A percentile compares a stretch with the other conserved stretches of the same genome.
Evolutionary conservation across 1,140 invertebrate species (phyloP).

Genomic region (Leptinotarsa undecemlineata): DNA sequence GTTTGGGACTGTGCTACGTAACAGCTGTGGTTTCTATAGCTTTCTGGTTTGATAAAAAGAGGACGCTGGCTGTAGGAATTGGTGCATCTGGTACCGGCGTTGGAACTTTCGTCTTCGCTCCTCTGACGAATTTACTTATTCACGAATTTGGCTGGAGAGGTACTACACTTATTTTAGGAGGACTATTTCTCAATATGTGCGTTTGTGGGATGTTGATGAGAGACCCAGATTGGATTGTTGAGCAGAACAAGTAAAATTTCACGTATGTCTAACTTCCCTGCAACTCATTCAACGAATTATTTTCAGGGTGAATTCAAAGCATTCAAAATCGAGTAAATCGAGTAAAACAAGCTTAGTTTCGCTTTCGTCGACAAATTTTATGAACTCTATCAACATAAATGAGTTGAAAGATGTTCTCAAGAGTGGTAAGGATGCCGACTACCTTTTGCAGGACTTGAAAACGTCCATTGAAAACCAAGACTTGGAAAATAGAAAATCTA

Average conservation of each 20-base stretch:
- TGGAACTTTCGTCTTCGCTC: conserved; percentile 84
- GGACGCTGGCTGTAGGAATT: conserved; percentile 89
- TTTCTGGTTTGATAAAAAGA: conserved; percentile 93
- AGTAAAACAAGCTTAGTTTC: conserved; percentile 51
- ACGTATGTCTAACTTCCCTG: neutral
- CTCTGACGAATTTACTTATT: conserved; percentile 75
- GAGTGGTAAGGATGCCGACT: conserved; percentile 67
- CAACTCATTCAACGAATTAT: neutral
- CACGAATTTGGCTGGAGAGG: conserved; percentile 84
- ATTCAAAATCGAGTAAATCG: conserved; percentile 41
- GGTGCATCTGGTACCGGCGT: conserved; percentile 88
- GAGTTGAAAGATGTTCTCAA: conserved; percentile 69
- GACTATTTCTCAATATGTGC: conserved; percentile 73
- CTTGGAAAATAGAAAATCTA: conserved; percentile 45
- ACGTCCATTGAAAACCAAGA: conserved; percentile 58
- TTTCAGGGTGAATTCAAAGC: conserved; percentile 32
- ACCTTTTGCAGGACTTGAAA: conserved; percentile 66
- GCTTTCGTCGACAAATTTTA: conserved; percentile 46
- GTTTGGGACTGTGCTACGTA: conserved; percentile 84
- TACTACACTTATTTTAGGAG: conserved; percentile 72
- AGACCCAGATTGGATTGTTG: conserved; percentile 77
- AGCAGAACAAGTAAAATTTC: conserved; percentile 56
- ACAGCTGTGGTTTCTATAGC: conserved; percentile 91
- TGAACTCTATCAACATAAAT: conserved; percentile 54
- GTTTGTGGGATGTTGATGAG: conserved; percentile 87